Evolutionary conservation across 2,113 vertebrate species (phyloP), one percentile per base, ranked within the genome.

Genomic region (Tinamus guttatus): DNA sequence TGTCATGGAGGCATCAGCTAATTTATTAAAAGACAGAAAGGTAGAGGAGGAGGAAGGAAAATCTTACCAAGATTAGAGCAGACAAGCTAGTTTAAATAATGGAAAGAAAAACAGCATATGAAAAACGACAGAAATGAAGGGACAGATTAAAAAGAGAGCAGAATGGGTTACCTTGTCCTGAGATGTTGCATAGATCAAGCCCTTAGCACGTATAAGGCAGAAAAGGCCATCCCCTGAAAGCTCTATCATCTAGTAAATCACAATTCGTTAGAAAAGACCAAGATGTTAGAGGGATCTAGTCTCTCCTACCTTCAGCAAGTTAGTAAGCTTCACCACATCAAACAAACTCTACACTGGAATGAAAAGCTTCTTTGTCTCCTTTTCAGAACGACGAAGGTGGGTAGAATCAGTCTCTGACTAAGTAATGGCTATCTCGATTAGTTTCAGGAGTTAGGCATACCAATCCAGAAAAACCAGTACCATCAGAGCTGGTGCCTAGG

Each of bases 1-100:
- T 93, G 78, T 89, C 93, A 43, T 5, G 20, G 87, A 85, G 43
- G 84, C 85, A 85, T 40, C 74, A 89, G 70, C 38, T 80, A 73
- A 82, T 94, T 73, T 59, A 91, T 63, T 65, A 52, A 11, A 76
- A 81, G 52, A 71, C 81, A 89, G 58, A 65, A 79, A 93, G 49
- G 52, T 2, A 62, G 69, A 71, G 70, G 17, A 63, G 59, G 82
- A 87, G 59, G 79, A 93, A 87, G 43, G 54, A 30, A 54, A 75
- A 68, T 68, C 84, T 76, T 87, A 25, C 34, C 28, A 80, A 41
- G 68, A 85, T 81, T 38, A 58, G 28, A 47, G 82, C 73, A 68
- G 80, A 91, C 49, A 38, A 79, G 80, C 45, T 40, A 6, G 52
- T 18, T 79, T 65, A 87, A 90, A 83, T 30, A 30, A 63, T 15